Percentiles rank a stretch among this genome's conserved stretches.
These are phyloP conservation scores for Sebastes flavidus DNA, from an alignment of 2,797 vertebrate genomes.

Conservation along the genomic window DNA sequence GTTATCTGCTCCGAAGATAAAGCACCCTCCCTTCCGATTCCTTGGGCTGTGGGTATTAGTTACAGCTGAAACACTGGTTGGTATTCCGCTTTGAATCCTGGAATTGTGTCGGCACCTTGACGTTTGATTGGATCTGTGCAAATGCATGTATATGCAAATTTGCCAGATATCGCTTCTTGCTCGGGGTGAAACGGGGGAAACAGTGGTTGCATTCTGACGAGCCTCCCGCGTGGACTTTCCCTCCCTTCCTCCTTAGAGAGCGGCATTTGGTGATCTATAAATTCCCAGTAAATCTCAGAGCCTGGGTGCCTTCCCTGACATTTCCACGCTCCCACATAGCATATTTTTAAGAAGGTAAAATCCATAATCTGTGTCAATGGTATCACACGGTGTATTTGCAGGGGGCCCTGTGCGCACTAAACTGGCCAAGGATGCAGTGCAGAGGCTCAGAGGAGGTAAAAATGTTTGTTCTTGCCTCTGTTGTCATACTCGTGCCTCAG, in stretches of 20 bases:
- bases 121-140: conserved; percentile 84
- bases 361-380: conserved; percentile 87
- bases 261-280: conserved; percentile 79
- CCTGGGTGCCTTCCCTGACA: conserved; percentile 80
- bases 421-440: conserved; percentile 71
- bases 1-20: conserved; percentile 76
- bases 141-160: conserved; percentile 87
- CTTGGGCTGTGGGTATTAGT: conserved; percentile 75
- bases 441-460: conserved; percentile 75
- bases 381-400: conserved; percentile 79
- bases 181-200: conserved; percentile 78
- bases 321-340: conserved; percentile 81
- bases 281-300: conserved; percentile 81
- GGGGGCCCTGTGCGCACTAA: conserved; percentile 60
- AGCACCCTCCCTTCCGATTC: conserved; percentile 56
- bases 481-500: conserved; percentile 71
- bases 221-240: conserved; percentile 57
- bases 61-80: conserved; percentile 75
- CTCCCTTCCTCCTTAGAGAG: conserved; percentile 67
- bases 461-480: conserved; percentile 81
- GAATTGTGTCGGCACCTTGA: conserved; percentile 82
- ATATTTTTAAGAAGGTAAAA: conserved; percentile 85
- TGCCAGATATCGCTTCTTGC: conserved; percentile 77
- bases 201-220: conserved; percentile 77
- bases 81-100: conserved; percentile 76